Conservation (phyloP, 1,140 invertebrate genomes). For the Dreissena rostriformis region DNA sequence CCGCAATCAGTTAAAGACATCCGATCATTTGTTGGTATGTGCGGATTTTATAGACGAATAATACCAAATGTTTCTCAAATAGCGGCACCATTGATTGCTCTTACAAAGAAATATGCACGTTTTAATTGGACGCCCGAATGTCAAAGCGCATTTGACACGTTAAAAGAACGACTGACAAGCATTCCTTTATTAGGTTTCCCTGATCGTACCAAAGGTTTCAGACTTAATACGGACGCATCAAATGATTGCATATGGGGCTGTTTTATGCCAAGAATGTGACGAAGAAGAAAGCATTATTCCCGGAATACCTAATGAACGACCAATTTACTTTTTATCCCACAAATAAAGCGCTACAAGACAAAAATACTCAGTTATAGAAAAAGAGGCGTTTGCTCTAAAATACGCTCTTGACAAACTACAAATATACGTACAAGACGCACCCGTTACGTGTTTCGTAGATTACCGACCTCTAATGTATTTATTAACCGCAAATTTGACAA, state of each 20-base stretch:
- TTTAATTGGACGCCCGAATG: constrained; percentile 60
- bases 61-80: constrained; percentile 77
- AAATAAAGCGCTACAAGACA: constrained; percentile 53
- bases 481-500: constrained; percentile 48
- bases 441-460: constrained; percentile 61
- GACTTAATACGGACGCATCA: constrained; percentile 63
- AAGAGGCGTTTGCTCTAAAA: constrained; percentile 65
- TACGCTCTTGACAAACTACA: constrained; percentile 66
- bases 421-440: constrained; percentile 64
- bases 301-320: constrained; percentile 40
- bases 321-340: constrained; percentile 63
- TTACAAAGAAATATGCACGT: constrained; percentile 79
- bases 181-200: constrained; percentile 58
- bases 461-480: constrained; percentile 64
- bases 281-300: neutral
- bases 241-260: constrained; percentile 45
- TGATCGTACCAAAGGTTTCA: constrained; percentile 51
- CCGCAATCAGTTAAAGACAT: constrained; percentile 57
- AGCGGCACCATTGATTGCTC: constrained; percentile 70
- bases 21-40: constrained; percentile 81
- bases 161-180: constrained; percentile 61
- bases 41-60: constrained; percentile 82
- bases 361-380: constrained; percentile 56
- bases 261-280: constrained; percentile 48
- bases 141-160: constrained; percentile 59